Conservation (phyloP, 2,113 vertebrate genomes). For the Larimichthys polyactis region DNA sequence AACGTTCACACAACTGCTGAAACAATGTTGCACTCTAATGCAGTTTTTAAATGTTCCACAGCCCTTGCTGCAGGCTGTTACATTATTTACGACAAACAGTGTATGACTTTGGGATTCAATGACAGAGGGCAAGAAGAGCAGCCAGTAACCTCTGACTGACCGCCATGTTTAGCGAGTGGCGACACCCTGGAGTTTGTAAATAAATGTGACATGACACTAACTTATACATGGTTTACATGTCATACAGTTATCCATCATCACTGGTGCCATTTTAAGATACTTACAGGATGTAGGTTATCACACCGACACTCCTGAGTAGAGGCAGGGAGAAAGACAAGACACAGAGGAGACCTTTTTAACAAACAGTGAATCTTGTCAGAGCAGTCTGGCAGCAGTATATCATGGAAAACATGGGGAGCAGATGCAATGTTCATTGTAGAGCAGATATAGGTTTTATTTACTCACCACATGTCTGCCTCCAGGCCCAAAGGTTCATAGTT, state of each 20-base stretch:
- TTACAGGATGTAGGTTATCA: conserved; percentile 84
- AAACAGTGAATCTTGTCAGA: neutral
- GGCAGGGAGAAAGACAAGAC: conserved; percentile 11
- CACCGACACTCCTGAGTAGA: conserved; percentile 76
- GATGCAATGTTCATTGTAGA: neutral
- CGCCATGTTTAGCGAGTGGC: neutral
- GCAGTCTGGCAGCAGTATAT: neutral
- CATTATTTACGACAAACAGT: conserved; percentile 1
- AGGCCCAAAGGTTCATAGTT: conserved; percentile 98
- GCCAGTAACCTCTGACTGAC: neutral
- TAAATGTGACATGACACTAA: neutral
- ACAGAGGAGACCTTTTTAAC: neutral
- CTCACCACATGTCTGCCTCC: conserved; percentile 99
- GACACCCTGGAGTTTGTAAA: neutral
- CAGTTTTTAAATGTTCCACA: neutral
- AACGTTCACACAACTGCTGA: neutral
- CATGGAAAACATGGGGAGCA: conserved; percentile 3
- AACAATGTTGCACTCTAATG: neutral
- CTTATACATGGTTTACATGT: neutral
- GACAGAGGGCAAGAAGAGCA: conserved; percentile 15
- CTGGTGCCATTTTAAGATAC: conserved; percentile 55
- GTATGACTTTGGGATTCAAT: neutral
- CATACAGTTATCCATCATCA: neutral
- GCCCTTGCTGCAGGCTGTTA: neutral
- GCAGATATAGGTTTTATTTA: conserved; percentile 19